phyloP scores from a whole-genome alignment of 1,140 invertebrate species.

The Drosophila pseudoananassae region DNA sequence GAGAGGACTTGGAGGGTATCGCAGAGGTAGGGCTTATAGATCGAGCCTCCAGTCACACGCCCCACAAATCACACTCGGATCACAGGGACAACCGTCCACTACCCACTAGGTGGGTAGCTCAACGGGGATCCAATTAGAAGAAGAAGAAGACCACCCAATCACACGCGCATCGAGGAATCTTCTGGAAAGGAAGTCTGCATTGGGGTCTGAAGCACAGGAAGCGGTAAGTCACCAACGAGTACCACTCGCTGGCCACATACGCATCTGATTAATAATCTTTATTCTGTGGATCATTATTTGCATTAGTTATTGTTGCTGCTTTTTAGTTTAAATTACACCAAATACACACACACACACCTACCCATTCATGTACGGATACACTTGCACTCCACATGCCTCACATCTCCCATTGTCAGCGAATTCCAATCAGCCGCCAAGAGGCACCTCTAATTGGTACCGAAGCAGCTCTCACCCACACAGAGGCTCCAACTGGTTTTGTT shows the following conservation, averaged over 20 bases:
- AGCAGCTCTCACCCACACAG: conserved; percentile 35
- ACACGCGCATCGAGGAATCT: not conserved
- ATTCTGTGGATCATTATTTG: conserved; percentile 13
- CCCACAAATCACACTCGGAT: not conserved
- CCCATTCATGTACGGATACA: not conserved
- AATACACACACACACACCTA: not conserved
- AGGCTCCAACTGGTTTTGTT: conserved; percentile 70
- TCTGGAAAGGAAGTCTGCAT: conserved; percentile 2
- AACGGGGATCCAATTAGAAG: conserved; percentile 3
- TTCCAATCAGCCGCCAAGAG: conserved; percentile 28
- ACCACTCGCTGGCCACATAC: not conserved
- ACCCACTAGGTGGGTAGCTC: conserved; percentile 3
- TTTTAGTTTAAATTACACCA: conserved; percentile 7
- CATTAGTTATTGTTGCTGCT: conserved; percentile 24
- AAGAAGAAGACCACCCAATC: not conserved
- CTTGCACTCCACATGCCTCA: conserved; percentile 1
- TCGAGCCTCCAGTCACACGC: conserved; percentile 3
- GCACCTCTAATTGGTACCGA: conserved; percentile 1
- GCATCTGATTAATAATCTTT: not conserved
- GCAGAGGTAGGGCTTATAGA: not conserved
- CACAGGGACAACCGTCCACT: not conserved
- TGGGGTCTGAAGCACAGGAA: conserved; percentile 48
- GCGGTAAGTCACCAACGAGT: conserved; percentile 50
- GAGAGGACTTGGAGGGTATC: not conserved
- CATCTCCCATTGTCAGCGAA: conserved; percentile 2